Base-by-base conservation (phyloP, 2,113 vertebrate genomes). In the Elachura formosa region DNA sequence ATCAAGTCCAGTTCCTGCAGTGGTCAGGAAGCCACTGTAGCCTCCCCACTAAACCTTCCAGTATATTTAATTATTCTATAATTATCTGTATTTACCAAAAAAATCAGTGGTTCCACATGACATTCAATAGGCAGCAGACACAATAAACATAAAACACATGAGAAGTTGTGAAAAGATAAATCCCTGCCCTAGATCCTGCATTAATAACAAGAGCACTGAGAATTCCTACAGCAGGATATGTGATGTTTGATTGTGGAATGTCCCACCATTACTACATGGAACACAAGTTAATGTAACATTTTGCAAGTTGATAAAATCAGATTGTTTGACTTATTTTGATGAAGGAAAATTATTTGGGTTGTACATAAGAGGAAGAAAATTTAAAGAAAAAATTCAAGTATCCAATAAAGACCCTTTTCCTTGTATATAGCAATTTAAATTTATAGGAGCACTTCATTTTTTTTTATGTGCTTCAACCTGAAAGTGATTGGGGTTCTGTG, bases 361-460 rank as follows among this genome's bases (percentile, higher is more conserved):
- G 51, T 41, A 87, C 41, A 73, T 29, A 76, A 87, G 86, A 90
- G 77, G 36, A 82, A 67, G 46, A 86, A 89, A 73, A 58, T 31
- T 62, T 56, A 28, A 84, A 88, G 43, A 86, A 97, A 63, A 83
- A 78, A 58, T 15, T 36, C 24, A 64, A 54, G 58, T 28, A 84
- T 89, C 56, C n/a, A 64, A 64, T 78, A 74, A 78, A 96, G 52
- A 51, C 5, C 23, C 52, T 95, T 97, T 89, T 80, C 46, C 86
- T 64, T 92, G 62, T 80, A 88, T 29, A 86, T 52, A 69, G 54
- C 80, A 95, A 96, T 96, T 97, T 95, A 87, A 95, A 96, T 96
- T 96, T 94, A 96, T 71, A 76, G 17, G 72, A 94, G 62, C 26
- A 87, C 34, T 69, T 76, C 48, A 62, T 34, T 41, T 54, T 87